Evolutionary conservation across 1,140 invertebrate species (phyloP).

Genomic region (Muscidifurax raptorellus): DNA sequence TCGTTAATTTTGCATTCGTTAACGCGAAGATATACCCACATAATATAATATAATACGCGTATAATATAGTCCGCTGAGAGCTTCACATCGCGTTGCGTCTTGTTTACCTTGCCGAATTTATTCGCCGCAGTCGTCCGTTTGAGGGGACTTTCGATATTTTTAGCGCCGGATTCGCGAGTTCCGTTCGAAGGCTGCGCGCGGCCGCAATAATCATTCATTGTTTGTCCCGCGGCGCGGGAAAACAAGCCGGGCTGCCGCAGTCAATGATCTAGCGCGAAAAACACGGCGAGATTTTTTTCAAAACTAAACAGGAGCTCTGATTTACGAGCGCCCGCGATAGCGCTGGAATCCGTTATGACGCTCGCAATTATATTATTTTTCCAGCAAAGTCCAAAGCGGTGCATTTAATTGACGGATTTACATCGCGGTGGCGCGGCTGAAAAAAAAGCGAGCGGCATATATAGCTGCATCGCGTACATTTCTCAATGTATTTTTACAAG

Average conservation of each 20-base stretch:
- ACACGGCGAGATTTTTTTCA: too few species aligned
- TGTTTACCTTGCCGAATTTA: too few species aligned
- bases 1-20: too few species aligned
- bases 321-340: constrained; percentile 1
- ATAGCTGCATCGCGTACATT: not conserved
- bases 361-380: constrained; percentile 10
- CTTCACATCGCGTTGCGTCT: too few species aligned
- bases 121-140: too few species aligned
- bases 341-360: too few species aligned
- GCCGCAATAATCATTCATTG: not conserved
- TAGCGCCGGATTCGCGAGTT: too few species aligned
- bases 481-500: constrained; percentile 39
- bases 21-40: too few species aligned
- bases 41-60: too few species aligned
- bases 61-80: too few species aligned
- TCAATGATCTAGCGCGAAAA: too few species aligned
- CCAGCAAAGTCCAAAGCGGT: not conserved
- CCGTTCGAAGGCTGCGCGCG: not conserved
- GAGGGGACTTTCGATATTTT: too few species aligned
- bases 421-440: not conserved
- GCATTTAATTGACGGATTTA: constrained; percentile 18
- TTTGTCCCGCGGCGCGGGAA: not conserved
- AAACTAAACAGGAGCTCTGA: not conserved
- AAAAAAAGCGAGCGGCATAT: not conserved
- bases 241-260: not conserved